Conservation (phyloP, 2,888 invertebrate species). For the Neoitamus cyanurus region DNA sequence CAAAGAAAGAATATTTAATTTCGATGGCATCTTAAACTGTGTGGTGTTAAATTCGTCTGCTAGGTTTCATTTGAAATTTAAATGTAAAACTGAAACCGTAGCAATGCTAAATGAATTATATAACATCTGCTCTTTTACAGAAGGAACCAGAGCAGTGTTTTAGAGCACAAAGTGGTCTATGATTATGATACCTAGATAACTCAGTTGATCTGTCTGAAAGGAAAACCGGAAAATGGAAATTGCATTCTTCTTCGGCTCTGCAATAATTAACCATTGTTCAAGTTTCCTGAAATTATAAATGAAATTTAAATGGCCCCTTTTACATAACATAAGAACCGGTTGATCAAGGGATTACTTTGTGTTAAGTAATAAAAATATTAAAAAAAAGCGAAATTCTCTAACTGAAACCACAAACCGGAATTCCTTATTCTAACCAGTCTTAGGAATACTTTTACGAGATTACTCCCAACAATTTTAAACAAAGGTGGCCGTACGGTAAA, state of each 20-base stretch:
- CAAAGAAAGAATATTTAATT: too few relatives aligned
- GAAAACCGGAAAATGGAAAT: neutral
- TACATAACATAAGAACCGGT: neutral
- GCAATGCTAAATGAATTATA: too few relatives aligned
- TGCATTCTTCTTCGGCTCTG: neutral
- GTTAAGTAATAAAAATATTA: neutral
- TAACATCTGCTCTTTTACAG: too few relatives aligned
- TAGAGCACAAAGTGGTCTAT: neutral
- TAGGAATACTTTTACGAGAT: neutral
- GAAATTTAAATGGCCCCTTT: neutral
- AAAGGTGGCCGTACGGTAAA: neutral
- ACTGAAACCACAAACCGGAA: neutral
- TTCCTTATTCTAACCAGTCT: neutral
- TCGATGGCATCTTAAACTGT: too few relatives aligned
- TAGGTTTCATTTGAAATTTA: too few relatives aligned
- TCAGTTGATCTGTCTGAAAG: neutral
- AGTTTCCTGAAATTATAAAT: neutral
- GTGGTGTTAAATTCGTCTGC: too few relatives aligned
- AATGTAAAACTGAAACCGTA: too few relatives aligned
- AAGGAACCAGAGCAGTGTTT: neutral
- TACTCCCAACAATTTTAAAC: neutral
- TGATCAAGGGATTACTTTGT: neutral
- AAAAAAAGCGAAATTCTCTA: neutral
- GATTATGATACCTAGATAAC: too few relatives aligned
- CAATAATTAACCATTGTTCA: neutral